A percentile compares a stretch with the other conserved stretches of the same genome.
Evolutionary conservation across 2,797 vertebrate species (phyloP).

Genomic region (Gallinago solitaria): DNA sequence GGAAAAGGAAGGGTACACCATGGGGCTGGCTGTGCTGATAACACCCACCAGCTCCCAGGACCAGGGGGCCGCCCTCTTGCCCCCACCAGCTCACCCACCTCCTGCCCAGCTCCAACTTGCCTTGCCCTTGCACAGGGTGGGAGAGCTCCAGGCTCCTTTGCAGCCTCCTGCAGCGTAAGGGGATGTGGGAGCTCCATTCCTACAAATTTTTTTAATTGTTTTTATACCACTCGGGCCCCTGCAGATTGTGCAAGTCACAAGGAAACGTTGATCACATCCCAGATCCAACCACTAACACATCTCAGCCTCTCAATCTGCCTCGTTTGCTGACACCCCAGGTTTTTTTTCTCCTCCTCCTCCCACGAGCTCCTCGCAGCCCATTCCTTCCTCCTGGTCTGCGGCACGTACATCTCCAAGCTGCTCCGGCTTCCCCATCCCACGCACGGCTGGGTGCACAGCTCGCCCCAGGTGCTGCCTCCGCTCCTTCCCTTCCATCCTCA

Average conservation of each 20-base stretch:
- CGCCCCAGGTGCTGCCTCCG: neutral
- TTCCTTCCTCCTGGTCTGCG: neutral
- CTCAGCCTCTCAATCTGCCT: constrained; percentile 48
- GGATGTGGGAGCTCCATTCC: neutral
- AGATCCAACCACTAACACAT: neutral
- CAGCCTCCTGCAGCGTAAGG: neutral
- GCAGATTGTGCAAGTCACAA: constrained; percentile 41
- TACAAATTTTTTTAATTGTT: neutral
- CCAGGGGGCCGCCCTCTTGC: neutral
- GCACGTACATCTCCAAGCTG: neutral
- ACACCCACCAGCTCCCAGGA: neutral
- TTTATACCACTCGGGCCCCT: neutral
- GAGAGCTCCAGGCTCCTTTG: neutral
- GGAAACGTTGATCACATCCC: constrained; percentile 19
- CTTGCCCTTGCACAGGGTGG: neutral
- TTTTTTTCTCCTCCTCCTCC: constrained; percentile 40
- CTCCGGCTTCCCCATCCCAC: neutral
- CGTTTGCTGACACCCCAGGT: constrained; percentile 9
- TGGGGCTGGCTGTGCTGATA: neutral
- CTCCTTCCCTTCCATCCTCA: neutral
- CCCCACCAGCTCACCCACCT: neutral
- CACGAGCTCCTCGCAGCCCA: constrained; percentile 23
- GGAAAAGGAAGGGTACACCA: neutral
- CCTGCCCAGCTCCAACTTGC: neutral
- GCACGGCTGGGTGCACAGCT: neutral